Conservation (phyloP, 2,113 vertebrate genomes). For the Panurus biarmicus region DNA sequence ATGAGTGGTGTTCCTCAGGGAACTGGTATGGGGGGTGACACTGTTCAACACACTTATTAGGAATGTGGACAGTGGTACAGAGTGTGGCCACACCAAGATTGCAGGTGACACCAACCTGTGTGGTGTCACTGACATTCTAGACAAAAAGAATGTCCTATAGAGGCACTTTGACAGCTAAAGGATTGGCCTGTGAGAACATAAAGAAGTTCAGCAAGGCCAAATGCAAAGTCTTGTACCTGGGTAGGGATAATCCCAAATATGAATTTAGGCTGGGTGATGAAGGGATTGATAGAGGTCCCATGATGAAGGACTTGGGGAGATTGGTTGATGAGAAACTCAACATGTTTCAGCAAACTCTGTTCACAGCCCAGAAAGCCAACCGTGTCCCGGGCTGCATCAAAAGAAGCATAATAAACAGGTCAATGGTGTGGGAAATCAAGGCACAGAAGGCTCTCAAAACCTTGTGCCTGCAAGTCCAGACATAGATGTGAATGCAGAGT, state of each 20-base stretch:
- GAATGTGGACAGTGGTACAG: neutral
- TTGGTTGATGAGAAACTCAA: neutral
- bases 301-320: neutral
- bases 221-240: neutral
- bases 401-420: neutral
- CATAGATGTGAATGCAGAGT: too few species aligned
- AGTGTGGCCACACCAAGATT: neutral
- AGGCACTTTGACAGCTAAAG: neutral
- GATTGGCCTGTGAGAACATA: neutral
- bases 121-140: neutral
- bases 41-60: neutral
- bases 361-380: neutral
- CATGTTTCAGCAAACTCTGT: too few species aligned
- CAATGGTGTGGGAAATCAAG: too few species aligned
- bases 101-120: neutral
- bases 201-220: neutral
- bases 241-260: neutral
- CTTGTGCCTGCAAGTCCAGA: too few species aligned
- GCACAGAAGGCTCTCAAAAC: too few species aligned
- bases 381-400: neutral
- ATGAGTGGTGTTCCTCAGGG: neutral
- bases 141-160: neutral
- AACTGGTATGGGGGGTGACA: rapidly evolving
- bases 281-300: neutral
- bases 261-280: neutral